Evolutionary conservation across 2,888 invertebrate genomes (phyloP).

Genomic region (Macaria liturata): DNA sequence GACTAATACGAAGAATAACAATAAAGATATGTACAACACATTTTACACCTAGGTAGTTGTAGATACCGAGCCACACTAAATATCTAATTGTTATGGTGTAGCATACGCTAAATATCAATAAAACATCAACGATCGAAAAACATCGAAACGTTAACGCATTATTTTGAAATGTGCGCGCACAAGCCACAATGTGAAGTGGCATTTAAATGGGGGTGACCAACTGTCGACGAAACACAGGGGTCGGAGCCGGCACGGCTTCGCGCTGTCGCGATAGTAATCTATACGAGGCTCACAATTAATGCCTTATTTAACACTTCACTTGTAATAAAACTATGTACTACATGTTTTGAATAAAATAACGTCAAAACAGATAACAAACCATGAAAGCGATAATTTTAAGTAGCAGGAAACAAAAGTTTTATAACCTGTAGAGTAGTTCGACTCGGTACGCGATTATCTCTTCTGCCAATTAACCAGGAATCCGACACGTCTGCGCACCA

Average conservation of each 20-base stretch:
- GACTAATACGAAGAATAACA: slow-evolving; percentile 2
- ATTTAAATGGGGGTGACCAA: slow-evolving; percentile 82
- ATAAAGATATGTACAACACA: not conserved
- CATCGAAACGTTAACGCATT: slow-evolving; percentile 65
- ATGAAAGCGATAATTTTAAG: slow-evolving; percentile 25
- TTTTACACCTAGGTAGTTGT: not conserved
- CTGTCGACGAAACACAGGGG: slow-evolving; percentile 78
- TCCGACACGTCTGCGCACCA: slow-evolving; percentile 82
- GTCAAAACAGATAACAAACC: slow-evolving; percentile 24
- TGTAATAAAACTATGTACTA: slow-evolving; percentile 49
- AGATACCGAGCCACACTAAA: not conserved
- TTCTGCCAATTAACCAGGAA: slow-evolving; percentile 81
- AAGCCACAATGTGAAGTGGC: slow-evolving; percentile 81
- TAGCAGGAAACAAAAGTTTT: slow-evolving; percentile 16
- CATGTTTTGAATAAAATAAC: slow-evolving; percentile 36
- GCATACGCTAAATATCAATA: slow-evolving; percentile 27
- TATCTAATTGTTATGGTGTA: not conserved
- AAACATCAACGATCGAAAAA: slow-evolving; percentile 51
- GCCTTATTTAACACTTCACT: slow-evolving; percentile 70
- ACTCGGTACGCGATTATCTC: slow-evolving; percentile 73
- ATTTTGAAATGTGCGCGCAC: slow-evolving; percentile 72
- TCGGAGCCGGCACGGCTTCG: slow-evolving; percentile 73
- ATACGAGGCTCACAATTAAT: slow-evolving; percentile 74
- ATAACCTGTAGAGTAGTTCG: slow-evolving; percentile 39
- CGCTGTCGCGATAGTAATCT: slow-evolving; percentile 77